These are phyloP conservation scores for Tolmerus cingulatus DNA, from an alignment of 2,888 invertebrate species.

Conservation along the genomic window DNA sequence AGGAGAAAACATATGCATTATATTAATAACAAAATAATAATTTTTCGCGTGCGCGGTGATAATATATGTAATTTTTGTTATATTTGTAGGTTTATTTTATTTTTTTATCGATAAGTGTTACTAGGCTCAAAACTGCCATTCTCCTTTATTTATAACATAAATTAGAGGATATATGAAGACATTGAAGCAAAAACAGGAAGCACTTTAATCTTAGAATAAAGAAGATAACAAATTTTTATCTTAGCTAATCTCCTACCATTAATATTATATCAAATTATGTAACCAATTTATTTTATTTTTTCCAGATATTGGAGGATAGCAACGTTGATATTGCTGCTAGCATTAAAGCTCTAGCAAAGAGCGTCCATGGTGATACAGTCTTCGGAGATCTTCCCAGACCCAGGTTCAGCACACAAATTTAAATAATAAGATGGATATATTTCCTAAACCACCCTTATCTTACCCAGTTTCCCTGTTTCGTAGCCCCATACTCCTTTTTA, in stretches of 20 bases:
- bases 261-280: neutral
- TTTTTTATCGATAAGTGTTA: no score
- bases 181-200: neutral
- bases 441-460: neutral
- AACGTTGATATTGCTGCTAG: slow-evolving; percentile 87
- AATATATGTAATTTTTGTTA: no score
- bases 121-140: no score
- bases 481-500: slow-evolving; percentile 22
- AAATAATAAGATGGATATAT: slow-evolving; percentile 56
- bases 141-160: no score
- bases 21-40: no score
- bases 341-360: slow-evolving; percentile 90
- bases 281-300: slow-evolving; percentile 32
- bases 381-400: slow-evolving; percentile 89
- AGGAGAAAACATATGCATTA: no score
- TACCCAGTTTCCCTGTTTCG: neutral
- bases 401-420: slow-evolving; percentile 85
- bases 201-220: neutral
- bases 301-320: slow-evolving; percentile 65
- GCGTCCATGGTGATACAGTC: slow-evolving; percentile 85
- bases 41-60: no score
- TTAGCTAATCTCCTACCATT: neutral
- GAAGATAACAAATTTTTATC: neutral
- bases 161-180: no score
- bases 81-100: no score